Evolutionary conservation across 2,113 vertebrate genomes (phyloP), one percentile per base, ranked within the genome.

Genomic region (Isurus oxyrinchus): DNA sequence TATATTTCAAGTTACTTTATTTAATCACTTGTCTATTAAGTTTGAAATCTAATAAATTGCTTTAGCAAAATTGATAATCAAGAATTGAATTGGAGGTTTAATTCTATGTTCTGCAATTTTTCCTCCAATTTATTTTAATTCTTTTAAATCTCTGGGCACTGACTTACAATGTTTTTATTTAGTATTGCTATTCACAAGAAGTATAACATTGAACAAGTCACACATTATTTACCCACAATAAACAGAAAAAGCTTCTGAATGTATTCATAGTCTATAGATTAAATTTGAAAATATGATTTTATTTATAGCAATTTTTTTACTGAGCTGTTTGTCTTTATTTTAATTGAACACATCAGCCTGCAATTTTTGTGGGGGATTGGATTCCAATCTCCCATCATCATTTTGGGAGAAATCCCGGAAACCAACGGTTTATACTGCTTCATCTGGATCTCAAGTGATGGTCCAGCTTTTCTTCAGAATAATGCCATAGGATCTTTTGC

Each of bases 1-100:
- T 40, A 95, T 49, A 69, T 95, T 95, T 95, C 44, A 95, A 19
- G 4, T 95, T 95, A 53, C 40, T 94, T 90, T 67, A 67, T 49
- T 94, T 44, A 94, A 94, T 66, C 0, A 25, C 59, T 94, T 66
- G 67, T 95, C 7, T 31, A 13, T 40, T 95, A 69, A 72, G 25
- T 49, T 95, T 69, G 25, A 53, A 6, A 69, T 31, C 25, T 53
- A 53, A 3, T 72, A 69, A 25, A 67, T 69, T 21, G 44, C 23
- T 95, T 69, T 23, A 69, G 66, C 63, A 72, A 69, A 44, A 14
- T 25, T 53, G 94, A 31, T 69, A 13, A 66, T 44, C 8, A 94
- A 23, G 3, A 94, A 63, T 66, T 44, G 16, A 63, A 44, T 49
- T 69, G 69, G 5, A 53, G 44, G 21, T 27, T 31, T 57, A 90